Conservation (phyloP, 1,140 invertebrate genomes). For the Anthonomus grandis region DNA sequence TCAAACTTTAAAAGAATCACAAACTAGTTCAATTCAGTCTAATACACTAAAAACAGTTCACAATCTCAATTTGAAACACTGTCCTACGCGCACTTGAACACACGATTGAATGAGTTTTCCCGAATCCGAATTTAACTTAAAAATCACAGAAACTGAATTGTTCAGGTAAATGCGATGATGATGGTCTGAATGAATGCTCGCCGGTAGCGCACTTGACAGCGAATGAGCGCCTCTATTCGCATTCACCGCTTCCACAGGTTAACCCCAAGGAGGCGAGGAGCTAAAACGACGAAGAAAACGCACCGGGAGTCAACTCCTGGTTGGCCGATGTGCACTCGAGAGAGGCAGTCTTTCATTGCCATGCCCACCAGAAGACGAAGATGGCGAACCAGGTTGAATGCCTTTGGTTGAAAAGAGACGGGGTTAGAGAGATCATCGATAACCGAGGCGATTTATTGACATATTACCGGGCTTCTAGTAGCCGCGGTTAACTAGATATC, state of each 20-base stretch:
- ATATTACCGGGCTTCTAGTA: constrained; percentile 37
- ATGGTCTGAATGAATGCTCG: too few species aligned
- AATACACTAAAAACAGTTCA: too few species aligned
- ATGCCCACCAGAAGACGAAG: constrained; percentile 38
- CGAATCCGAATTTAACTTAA: constrained; percentile 1
- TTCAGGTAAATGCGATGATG: too few species aligned
- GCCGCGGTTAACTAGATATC: constrained; percentile 32
- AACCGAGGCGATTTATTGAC: constrained; percentile 40
- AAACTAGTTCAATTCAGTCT: too few species aligned
- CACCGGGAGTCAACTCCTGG: constrained; percentile 31
- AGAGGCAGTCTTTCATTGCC: constrained; percentile 47
- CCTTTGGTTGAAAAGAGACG: neutral
- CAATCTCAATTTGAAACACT: too few species aligned
- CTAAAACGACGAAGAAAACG: too few species aligned
- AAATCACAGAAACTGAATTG: constrained; percentile 29
- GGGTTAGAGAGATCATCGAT: constrained; percentile 30
- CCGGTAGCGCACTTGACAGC: constrained; percentile 46
- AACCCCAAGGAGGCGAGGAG: constrained; percentile 40
- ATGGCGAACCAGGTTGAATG: neutral
- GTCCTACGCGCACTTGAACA: too few species aligned
- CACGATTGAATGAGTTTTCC: too few species aligned
- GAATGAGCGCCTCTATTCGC: constrained; percentile 49
- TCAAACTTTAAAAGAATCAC: too few species aligned
- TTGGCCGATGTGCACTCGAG: constrained; percentile 46
- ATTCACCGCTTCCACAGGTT: constrained; percentile 27